A percentile compares a stretch with the other conserved stretches of the same genome.
Evolutionary conservation across 2,888 invertebrate species (phyloP).

Genomic region (Drosophila sordidula): DNA sequence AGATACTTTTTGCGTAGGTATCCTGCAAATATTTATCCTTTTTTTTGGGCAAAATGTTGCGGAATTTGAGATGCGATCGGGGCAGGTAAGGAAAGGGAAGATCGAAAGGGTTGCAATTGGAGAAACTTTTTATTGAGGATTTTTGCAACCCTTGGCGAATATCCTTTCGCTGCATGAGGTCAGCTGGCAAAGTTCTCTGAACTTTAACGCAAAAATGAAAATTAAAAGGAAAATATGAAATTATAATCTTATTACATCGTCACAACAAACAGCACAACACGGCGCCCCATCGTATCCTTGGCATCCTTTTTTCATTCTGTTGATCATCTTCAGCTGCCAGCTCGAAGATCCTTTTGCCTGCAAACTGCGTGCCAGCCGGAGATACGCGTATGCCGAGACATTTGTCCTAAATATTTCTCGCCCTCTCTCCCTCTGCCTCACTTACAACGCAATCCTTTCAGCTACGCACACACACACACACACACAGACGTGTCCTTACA

Average conservation of each 20-base stretch:
- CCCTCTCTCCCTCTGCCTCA: conserved; percentile 29
- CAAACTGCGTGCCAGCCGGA: conserved; percentile 73
- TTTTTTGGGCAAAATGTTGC: conserved; percentile 51
- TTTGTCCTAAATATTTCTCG: conserved; percentile 72
- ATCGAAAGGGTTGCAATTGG: conserved; percentile 44
- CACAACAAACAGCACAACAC: conserved; percentile 63
- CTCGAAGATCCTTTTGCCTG: conserved; percentile 41
- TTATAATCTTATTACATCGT: conserved; percentile 79
- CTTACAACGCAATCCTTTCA: conserved; percentile 72
- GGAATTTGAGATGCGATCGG: conserved; percentile 32
- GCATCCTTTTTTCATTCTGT: conserved; percentile 43
- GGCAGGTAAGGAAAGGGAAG: conserved; percentile 56
- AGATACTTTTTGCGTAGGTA: conserved; percentile 53
- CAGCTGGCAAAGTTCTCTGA: conserved; percentile 63
- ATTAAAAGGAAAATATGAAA: conserved; percentile 64
- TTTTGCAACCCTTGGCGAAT: conserved; percentile 57
- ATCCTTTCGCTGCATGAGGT: conserved; percentile 44
- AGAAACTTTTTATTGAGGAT: conserved; percentile 21
- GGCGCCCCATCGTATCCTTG: conserved; percentile 58
- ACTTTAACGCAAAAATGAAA: conserved; percentile 31
- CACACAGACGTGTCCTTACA: conserved; percentile 78
- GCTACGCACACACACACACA: conserved; percentile 44
- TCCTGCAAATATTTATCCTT: conserved; percentile 62
- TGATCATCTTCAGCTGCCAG: conserved; percentile 77
- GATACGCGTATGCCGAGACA: conserved; percentile 73